Conservation (phyloP, 2,113 vertebrate genomes). For the Motacilla alba region DNA sequence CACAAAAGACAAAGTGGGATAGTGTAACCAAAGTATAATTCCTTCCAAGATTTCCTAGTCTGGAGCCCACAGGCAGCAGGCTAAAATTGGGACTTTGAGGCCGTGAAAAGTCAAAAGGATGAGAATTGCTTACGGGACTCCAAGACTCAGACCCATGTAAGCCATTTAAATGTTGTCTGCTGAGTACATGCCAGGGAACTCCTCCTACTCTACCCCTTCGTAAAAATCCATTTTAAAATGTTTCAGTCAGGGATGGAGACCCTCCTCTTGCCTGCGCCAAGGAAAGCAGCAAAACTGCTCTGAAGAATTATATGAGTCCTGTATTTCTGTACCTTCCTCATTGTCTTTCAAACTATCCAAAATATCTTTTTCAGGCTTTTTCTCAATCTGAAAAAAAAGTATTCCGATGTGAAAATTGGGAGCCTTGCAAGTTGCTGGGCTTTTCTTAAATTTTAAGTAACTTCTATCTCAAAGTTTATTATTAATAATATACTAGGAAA, state of each 20-base stretch:
- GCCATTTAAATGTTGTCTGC: neutral
- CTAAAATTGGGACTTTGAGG: neutral
- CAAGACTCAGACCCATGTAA: rapidly evolving
- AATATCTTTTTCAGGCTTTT: neutral
- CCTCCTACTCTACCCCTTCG: neutral
- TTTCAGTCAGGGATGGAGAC: neutral
- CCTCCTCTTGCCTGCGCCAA: neutral
- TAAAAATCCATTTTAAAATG: neutral
- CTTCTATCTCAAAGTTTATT: neutral
- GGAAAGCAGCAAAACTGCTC: neutral
- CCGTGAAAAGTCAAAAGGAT: neutral
- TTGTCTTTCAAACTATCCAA: neutral
- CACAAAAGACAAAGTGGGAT: neutral
- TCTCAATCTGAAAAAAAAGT: neutral
- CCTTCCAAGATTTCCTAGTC: neutral
- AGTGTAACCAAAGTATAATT: neutral
- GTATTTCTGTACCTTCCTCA: neutral
- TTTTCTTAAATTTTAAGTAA: neutral
- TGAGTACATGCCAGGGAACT: neutral
- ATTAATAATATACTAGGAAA: neutral
- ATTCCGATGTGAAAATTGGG: neutral
- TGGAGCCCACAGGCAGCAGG: neutral
- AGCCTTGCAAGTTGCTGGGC: neutral
- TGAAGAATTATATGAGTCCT: neutral
- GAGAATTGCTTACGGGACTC: neutral